Conservation (phyloP, 2,797 vertebrate species). For the Thamnophis elegans region DNA sequence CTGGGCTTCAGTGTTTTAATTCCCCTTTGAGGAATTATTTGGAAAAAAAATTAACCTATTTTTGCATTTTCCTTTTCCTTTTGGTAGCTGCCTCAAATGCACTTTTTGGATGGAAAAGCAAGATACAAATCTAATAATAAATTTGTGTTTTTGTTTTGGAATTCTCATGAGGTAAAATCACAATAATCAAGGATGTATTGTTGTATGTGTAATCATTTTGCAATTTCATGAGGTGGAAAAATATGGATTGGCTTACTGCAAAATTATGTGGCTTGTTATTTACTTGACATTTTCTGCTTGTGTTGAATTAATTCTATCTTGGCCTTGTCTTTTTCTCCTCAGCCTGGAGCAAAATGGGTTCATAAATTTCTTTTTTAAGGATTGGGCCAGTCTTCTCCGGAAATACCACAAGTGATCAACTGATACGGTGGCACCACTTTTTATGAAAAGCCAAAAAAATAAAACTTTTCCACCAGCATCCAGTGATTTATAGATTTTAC, state of each 20-base stretch:
- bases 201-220: background rate
- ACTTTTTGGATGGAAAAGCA: background rate
- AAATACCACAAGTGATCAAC: background rate
- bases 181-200: background rate
- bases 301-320: background rate
- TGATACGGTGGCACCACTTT: background rate
- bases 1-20: background rate
- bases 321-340: slow-evolving; percentile 12
- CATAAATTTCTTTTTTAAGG: slow-evolving; percentile 50
- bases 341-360: slow-evolving; percentile 62
- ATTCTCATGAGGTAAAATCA: background rate
- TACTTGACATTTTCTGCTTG: background rate
- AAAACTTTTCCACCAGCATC: slow-evolving; percentile 34
- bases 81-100: background rate
- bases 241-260: background rate
- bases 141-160: background rate
- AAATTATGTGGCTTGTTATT: background rate
- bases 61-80: background rate
- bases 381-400: background rate
- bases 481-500: background rate
- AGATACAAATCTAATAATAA: background rate
- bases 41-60: background rate
- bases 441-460: slow-evolving; percentile 53
- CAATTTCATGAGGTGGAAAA: background rate
- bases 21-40: background rate